Evolutionary conservation across 2,888 invertebrate genomes (phyloP), one percentile per base, ranked within the genome.

Genomic region (Ophion slaviceki): DNA sequence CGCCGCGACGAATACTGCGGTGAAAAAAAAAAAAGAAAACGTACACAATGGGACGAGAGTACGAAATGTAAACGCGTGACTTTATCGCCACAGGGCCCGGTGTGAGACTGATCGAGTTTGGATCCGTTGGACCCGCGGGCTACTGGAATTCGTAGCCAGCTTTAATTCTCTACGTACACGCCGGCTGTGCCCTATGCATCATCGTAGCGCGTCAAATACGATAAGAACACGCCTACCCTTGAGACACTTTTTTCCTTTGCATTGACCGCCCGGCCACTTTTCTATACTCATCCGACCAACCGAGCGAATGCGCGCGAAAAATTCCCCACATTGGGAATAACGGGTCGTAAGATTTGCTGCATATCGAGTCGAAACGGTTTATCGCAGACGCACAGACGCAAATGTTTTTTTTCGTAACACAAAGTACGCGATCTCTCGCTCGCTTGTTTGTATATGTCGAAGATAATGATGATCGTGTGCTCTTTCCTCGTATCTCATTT

Each of bases 51-150:
- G 40, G 40, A 40, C 40, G 40, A 40, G 40, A 40, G 40, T 47
- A 68, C 36, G 57, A 67, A 67, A 70, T 59, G 75, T 78, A 40
- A 66, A 67, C 75, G 67, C 53, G 71, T 81, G 89, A 89, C 88
- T 86, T 88, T 89, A 88, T 90, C 89, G 82, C 67, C 78, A 78
- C 89, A 88, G 88, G 88, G 78, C 88, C 86, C 88, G 85, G 88
- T 86, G 86, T 84, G 71, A 84, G 88, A 90, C 89, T 90, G 88
- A 90, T 88, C 89, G 86, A 85, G 75, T 87, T 85, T 88, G 85
- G 88, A 68, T 68, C 75, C n/a, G 47, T 62, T 17, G 68, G 53
- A 75, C 81, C 59, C 80, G 40, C 79, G 75, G 75, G 68, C 82
- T 59, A 61, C 82, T 71, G 71, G 71, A 62, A 67, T 66, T 72